A percentile compares a stretch with the other conserved stretches of the same genome.
Evolutionary conservation across 2,113 vertebrate species (phyloP).

Genomic region (Platanista minor): DNA sequence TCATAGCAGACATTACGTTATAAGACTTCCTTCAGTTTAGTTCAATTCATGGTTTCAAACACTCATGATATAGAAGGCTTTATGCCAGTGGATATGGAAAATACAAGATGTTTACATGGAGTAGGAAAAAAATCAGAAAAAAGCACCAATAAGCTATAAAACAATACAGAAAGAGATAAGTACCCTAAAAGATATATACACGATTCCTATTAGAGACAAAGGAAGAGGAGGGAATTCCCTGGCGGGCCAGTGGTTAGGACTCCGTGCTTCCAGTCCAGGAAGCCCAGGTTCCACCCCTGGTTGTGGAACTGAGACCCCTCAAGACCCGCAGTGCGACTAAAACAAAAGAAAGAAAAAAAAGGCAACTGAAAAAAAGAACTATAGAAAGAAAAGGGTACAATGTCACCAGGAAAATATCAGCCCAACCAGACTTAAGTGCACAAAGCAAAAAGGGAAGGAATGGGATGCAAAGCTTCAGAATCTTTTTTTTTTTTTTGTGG

Average conservation of each 20-base stretch:
- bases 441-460: neutral
- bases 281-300: no score
- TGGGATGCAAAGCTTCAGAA: neutral
- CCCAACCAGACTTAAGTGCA: neutral
- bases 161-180: neutral
- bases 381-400: neutral
- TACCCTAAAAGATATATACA: neutral
- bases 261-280: no score
- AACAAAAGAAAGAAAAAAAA: no score
- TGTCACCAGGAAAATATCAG: neutral
- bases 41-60: neutral
- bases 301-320: no score
- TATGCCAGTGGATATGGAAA: neutral
- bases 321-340: no score
- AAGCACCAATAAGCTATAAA: neutral
- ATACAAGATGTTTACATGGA: neutral
- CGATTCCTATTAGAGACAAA: neutral
- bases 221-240: neutral
- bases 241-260: no score
- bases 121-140: neutral
- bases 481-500: neutral
- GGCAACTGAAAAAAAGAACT: neutral
- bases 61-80: neutral
- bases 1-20: neutral
- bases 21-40: neutral